A percentile compares a stretch with the other conserved stretches of the same genome.
Conservation (phyloP, 2,797 vertebrate species). For the Darevskia nairensis region DNA sequence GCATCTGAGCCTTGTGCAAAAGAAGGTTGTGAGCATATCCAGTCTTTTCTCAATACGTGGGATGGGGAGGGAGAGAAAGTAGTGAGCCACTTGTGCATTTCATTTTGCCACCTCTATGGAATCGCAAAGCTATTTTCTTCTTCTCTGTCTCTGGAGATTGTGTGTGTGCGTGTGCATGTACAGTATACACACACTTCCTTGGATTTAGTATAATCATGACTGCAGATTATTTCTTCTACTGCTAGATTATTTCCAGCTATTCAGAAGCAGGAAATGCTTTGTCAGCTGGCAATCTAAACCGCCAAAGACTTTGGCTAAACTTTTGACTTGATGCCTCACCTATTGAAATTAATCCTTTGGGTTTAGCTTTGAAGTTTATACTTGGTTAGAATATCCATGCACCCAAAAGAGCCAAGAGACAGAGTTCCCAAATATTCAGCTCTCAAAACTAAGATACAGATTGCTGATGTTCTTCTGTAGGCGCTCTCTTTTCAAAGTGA, state of each 20-base stretch:
- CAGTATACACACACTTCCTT: neutral
- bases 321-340: slow-evolving; percentile 13
- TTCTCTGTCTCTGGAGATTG: neutral
- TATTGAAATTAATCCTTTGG: slow-evolving; percentile 27
- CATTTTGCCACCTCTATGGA: neutral
- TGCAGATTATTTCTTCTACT: slow-evolving; percentile 25
- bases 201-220: neutral
- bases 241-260: slow-evolving; percentile 30
- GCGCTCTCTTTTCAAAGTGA: neutral
- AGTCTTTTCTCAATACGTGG: slow-evolving; percentile 16
- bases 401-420: neutral
- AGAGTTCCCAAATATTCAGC: neutral
- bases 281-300: slow-evolving; percentile 11
- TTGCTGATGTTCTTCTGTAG: neutral
- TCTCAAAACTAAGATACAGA: neutral
- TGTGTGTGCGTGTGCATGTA: neutral
- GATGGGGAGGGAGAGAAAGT: neutral
- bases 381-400: neutral
- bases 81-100: neutral
- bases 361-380: slow-evolving; percentile 23
- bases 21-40: neutral
- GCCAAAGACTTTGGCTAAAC: slow-evolving; percentile 22
- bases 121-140: rapidly evolving
- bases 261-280: slow-evolving; percentile 26
- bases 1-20: neutral